Percentiles rank a stretch among this genome's conserved stretches.
Conservation (phyloP, 2,113 vertebrate genomes). For the Tichodroma muraria region DNA sequence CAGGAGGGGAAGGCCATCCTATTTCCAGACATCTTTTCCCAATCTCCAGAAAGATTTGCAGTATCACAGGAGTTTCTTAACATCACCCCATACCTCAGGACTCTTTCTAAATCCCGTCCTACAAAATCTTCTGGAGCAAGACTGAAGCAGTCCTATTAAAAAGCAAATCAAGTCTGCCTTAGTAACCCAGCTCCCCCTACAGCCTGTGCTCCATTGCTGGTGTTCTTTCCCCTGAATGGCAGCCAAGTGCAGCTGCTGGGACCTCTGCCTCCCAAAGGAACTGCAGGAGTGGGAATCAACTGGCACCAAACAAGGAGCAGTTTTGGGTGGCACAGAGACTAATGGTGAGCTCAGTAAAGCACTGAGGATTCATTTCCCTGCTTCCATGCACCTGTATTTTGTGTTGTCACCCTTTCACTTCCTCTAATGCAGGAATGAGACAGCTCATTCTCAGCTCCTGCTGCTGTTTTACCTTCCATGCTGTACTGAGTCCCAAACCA, state of each 20-base stretch:
- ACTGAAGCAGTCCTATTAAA: background rate
- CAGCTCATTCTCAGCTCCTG: background rate
- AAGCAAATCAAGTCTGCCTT: background rate
- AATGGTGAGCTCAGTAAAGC: background rate
- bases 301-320: background rate
- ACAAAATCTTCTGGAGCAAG: background rate
- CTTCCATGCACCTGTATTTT: background rate
- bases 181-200: background rate
- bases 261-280: background rate
- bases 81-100: background rate
- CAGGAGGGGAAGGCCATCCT: background rate
- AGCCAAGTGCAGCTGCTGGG: background rate
- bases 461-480: slow-evolving; percentile 78
- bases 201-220: background rate
- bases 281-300: background rate
- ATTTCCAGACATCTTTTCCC: background rate
- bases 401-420: background rate
- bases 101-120: background rate
- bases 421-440: background rate
- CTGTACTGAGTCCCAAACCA: slow-evolving; percentile 97
- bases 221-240: background rate
- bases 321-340: background rate
- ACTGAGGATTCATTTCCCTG: background rate
- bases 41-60: background rate
- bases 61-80: background rate